Evolutionary conservation across 2,888 invertebrate genomes (phyloP), one percentile per base, ranked within the genome.

Genomic region (Dasysyrphus albostriatus): DNA sequence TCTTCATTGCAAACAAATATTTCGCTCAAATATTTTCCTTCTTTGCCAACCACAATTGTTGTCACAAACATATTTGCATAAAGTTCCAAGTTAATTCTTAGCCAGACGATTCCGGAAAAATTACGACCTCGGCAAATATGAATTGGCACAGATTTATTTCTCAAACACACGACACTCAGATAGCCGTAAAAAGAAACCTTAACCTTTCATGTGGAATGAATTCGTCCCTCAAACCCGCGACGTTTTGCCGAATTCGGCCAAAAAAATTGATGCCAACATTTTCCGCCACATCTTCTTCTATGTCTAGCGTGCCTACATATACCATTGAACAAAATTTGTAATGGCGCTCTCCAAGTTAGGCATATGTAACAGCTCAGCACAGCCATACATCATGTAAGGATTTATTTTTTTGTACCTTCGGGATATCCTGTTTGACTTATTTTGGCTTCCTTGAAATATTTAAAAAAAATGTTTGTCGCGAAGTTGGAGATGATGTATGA

Each of bases 351-450:
- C 87, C 84, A 88, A 87, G 82, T 82, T 80, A 74, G 88, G 87
- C 88, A 88, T 88, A 88, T 88, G 88, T 88, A 88, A 88, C 88
- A 88, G 84, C 73, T 88, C 88, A 88, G 88, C 76, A 67, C 67
- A 42, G 72, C 65, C 78, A 88, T 88, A 80, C 84, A 88, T 88
- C 88, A 88, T 88, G 42, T 7, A 65, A 78, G 42, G 69, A 80
- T 44, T 16, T 29, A 29, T 74, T 81, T 58, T 58, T 12, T 56
- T n/a, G n/a, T n/a, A 32, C 42, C 32, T n/a, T 5, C 16, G 34
- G 39, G 14, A 42, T 19, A 24, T 76, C 12, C 84, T 73, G 67
- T 44, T 67, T 70, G 58, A 44, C 24, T 56, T 34, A 81, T 81
- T 76, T 74, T 61, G 39, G 39, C 51, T 37, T 61, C 44, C n/a